Conservation (phyloP, 2,888 invertebrate genomes). For the Drosophila multiciliata region DNA sequence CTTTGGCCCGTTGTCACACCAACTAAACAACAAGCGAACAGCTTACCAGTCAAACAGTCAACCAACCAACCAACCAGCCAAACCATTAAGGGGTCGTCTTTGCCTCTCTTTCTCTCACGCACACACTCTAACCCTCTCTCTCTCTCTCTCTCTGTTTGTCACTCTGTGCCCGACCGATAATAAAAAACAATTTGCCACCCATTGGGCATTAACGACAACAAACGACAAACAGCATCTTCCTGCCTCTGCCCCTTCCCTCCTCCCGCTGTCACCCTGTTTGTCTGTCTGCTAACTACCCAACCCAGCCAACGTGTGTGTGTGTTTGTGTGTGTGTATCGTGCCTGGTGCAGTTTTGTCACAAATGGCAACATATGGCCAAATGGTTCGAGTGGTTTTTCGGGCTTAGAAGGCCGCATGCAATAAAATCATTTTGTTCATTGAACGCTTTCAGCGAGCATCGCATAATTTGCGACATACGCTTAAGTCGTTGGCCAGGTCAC, state of each 20-base stretch:
- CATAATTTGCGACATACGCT: slow-evolving; percentile 79
- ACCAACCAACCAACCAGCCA: slow-evolving; percentile 17
- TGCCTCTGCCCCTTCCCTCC: slow-evolving; percentile 7
- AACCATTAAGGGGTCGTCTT: slow-evolving; percentile 20
- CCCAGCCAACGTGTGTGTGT: slow-evolving; percentile 13
- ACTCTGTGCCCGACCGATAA: slow-evolving; percentile 60
- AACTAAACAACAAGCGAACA: slow-evolving; percentile 19
- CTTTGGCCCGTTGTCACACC: slow-evolving; percentile 47
- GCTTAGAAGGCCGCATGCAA: slow-evolving; percentile 66
- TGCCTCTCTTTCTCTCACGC: slow-evolving; percentile 1
- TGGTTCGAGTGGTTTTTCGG: slow-evolving; percentile 65
- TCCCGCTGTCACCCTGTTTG: slow-evolving; percentile 11
- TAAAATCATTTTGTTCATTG: slow-evolving; percentile 83
- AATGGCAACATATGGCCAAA: slow-evolving; percentile 82
- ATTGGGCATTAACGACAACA: slow-evolving; percentile 81
- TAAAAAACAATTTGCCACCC: slow-evolving; percentile 84
- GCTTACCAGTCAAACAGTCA: slow-evolving; percentile 9
- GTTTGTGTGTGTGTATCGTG: slow-evolving; percentile 37
- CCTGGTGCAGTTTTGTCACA: slow-evolving; percentile 69
- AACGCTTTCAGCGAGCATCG: slow-evolving; percentile 59
- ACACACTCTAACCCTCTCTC: too few species aligned
- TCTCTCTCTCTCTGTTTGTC: slow-evolving; percentile 19
- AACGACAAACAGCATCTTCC: slow-evolving; percentile 68
- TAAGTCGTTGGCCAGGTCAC: slow-evolving; percentile 60
- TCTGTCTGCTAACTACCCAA: slow-evolving; percentile 28